Evolutionary conservation across 1,140 invertebrate genomes (phyloP), one percentile per base, ranked within the genome.

Genomic region (Mycetomoellerius zeteki): DNA sequence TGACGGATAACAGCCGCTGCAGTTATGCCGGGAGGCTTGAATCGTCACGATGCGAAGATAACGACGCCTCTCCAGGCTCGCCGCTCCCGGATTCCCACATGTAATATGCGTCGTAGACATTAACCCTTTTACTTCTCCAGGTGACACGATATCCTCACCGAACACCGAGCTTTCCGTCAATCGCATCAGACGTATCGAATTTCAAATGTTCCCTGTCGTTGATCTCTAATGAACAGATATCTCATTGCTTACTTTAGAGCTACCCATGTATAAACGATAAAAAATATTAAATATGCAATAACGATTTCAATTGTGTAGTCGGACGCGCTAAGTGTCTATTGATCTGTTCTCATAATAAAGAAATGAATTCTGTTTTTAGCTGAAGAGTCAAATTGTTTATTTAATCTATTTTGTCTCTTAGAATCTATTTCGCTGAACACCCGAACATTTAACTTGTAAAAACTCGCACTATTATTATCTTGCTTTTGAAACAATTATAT

Each of bases 1-100:
- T 94, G 94, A 94, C 93, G 93, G 91, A 94, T 93, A 93, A 94
- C 91, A 89, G 90, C 84, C 89, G 85, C 84, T 88, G 85, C 91
- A 90, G 90, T 86, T 87, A 89, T 85, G 88, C 82, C 91, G 89
- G 92, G 91, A 90, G 88, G 86, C 92, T 91, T 73, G 52, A 88
- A 89, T 87, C 75, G 90, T 92, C 89, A 90, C 81, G 90, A 92
- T 90, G 71, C 90, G 52, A 58, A 90, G 92, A 93, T 94, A 93
- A 91, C 91, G 88, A 91, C 88, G 90, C 86, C 86, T 90, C 91
- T 89, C 71, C 47, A 33, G 43, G 65, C 37, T 56, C 72, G 65
- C 72, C 87, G 69, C 58, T 10, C 24, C 65, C 58, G 50, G 50
- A 76, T 86, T 86, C 37, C 37, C 2, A 82, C 37, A 30, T 24